A percentile compares a stretch with the other conserved stretches of the same genome.
These are phyloP conservation scores for Felis catus DNA, from an alignment of 2,113 vertebrate genomes.

Conservation along the genomic window F.catus_Fca126_mat1.0 CM031419.1:171297001-171297500, in stretches of 20 bases:
- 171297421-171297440: background rate
- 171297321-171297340: background rate
- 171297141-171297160: constrained; percentile 34
- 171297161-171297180: constrained; percentile 35
- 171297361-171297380: background rate
- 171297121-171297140: constrained; percentile 48
- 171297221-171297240: constrained; percentile 58
- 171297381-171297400: background rate
- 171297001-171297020: background rate
- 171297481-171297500: background rate
- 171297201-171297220: constrained; percentile 32
- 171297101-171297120: constrained; percentile 25
- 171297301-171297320: background rate
- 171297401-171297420: background rate
- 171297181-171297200: constrained; percentile 57
- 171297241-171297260: background rate
- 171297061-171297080: constrained; percentile 37
- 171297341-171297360: background rate
- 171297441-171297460: background rate
- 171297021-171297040: background rate
- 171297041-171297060: background rate
- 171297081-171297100: background rate
- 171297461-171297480: background rate
- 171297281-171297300: constrained; percentile 24
- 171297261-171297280: constrained; percentile 8